Evolutionary conservation across 2,113 vertebrate genomes (phyloP).

Genomic region (Cisticola juncidis): DNA sequence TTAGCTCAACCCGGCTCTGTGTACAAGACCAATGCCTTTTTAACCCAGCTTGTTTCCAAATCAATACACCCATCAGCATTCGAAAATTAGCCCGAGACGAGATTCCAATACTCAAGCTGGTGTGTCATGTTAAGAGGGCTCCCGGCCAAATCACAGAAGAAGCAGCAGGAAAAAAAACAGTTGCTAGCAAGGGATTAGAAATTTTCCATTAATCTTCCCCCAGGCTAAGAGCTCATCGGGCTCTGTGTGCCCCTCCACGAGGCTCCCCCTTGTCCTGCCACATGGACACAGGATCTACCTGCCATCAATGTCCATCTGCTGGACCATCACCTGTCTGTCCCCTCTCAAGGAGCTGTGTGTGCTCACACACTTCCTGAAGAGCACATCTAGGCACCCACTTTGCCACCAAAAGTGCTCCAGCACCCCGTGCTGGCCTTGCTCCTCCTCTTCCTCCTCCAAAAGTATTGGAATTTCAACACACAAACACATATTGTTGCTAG

Average conservation of each 20-base stretch:
- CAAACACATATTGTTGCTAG: conserved; percentile 52
- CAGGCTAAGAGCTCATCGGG: neutral
- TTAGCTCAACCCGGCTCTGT: conserved; percentile 72
- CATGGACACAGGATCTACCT: accelerated
- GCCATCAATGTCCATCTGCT: neutral
- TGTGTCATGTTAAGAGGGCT: conserved; percentile 66
- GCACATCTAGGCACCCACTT: accelerated
- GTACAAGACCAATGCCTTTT: conserved; percentile 75
- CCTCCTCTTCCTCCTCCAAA: neutral
- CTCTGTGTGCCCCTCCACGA: accelerated
- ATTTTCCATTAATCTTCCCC: conserved; percentile 33
- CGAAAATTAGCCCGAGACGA: conserved; percentile 79
- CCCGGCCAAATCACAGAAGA: conserved; percentile 27
- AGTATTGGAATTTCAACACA: neutral
- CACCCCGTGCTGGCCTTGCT: neutral
- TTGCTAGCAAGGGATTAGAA: conserved; percentile 52
- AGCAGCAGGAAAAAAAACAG: neutral
- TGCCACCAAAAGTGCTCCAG: neutral
- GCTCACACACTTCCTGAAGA: neutral
- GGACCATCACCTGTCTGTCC: accelerated
- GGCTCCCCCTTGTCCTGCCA: neutral
- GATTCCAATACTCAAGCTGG: conserved; percentile 72
- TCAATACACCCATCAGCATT: conserved; percentile 80
- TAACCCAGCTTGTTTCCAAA: conserved; percentile 79
- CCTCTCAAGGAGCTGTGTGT: accelerated